Evolutionary conservation across 2,113 vertebrate genomes (phyloP).

Genomic region (Anoplopoma fimbria): DNA sequence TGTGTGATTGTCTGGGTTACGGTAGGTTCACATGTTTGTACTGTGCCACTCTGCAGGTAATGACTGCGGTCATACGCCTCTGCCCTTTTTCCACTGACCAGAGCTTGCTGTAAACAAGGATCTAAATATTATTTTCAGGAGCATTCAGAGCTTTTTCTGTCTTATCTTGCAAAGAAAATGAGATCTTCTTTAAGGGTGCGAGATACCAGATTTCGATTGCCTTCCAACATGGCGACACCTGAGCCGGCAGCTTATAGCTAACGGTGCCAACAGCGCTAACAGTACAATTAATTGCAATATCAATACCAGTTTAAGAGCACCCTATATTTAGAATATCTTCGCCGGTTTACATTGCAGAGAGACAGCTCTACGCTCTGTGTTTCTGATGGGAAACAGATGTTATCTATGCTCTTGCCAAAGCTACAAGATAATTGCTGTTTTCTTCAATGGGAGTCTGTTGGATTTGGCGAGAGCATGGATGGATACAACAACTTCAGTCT

Average conservation of each 20-base stretch:
- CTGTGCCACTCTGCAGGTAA: slow-evolving; percentile 8
- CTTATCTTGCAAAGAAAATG: not conserved
- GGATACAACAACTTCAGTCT: not conserved
- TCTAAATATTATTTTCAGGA: too few species aligned
- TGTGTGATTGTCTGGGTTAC: slow-evolving; percentile 38
- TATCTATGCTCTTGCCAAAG: not conserved
- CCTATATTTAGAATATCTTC: too few species aligned
- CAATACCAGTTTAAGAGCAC: too few species aligned
- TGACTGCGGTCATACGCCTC: slow-evolving; percentile 18
- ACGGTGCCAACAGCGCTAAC: not conserved
- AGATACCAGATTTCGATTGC: not conserved
- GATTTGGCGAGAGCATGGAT: not conserved
- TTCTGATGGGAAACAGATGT: too few species aligned
- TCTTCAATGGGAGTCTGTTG: not conserved
- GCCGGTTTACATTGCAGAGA: too few species aligned
- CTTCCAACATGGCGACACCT: not conserved
- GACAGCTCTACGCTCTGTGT: too few species aligned
- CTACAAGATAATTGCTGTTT: not conserved
- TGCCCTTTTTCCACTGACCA: slow-evolving; percentile 36
- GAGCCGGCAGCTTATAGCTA: not conserved
- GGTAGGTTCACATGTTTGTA: slow-evolving; percentile 26
- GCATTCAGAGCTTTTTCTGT: too few species aligned
- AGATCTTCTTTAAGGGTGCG: not conserved
- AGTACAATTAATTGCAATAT: not conserved
- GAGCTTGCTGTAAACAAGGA: slow-evolving; percentile 37